Evolutionary conservation across 2,113 vertebrate species (phyloP), one percentile per base, ranked within the genome.

Genomic region (Neodon shergylaensis): DNA sequence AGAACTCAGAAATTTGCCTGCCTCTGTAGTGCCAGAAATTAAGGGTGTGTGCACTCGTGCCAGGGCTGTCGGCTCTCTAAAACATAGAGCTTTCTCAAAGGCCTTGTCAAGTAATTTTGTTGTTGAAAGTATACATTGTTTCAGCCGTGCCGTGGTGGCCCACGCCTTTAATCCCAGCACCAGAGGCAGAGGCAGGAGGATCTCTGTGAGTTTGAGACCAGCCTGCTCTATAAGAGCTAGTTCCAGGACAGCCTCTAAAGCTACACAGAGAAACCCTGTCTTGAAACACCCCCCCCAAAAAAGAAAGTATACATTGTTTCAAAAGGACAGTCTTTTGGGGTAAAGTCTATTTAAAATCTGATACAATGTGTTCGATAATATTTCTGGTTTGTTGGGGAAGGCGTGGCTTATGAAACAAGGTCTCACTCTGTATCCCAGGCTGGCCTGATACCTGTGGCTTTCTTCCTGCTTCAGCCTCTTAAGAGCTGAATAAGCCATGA

Each of bases 361-460:
- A 85, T 47, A 12, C 28, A 47, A 21, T 66, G 14, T 33, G 61
- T 65, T 44, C 11, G 24, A 44, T 44, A 44, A 44, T 84, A 84
- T 65, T 65, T 84, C 7, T 84, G 42, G n/a, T 58, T 58, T 3
- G 1, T 84, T 31, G 31, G 66, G 2, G 1, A 10, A 0, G 0
- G 17, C 0, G 0, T 31, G 8, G 7, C 3, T 39, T 19, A 7
- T 1, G 52, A 16, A 26, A 33, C 42, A 39, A 31, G 36, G 24
- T 61, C 26, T 61, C 6, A 54, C 26, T 74, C 8, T 44, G 24
- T 39, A 31, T 28, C n/a, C 16, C 49, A 73, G 16, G 24, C 70
- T 88, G 2, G 14, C 70, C n/a, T 61, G 13, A 73, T 33, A 88
- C n/a, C 44, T 28, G 13, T 0, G 19, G 31, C 42, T 22, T 1